phyloP scores from a whole-genome alignment of 2,888 invertebrate species.

The Diarsia brunnea region DNA sequence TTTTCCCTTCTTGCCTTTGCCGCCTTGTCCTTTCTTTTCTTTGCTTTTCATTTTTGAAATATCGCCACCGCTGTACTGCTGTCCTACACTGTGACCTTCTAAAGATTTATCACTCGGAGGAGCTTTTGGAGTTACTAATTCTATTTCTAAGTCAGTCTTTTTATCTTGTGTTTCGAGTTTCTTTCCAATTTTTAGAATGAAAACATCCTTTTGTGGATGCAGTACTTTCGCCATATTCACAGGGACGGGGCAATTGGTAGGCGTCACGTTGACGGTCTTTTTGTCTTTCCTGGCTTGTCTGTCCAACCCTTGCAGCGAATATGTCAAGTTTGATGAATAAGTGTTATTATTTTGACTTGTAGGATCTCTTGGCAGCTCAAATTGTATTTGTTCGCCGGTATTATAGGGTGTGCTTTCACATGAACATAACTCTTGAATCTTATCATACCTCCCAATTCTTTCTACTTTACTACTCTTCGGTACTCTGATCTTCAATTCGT shows the following conservation, averaged over 20 bases:
- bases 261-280: slow-evolving; percentile 83
- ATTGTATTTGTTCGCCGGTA: slow-evolving; percentile 86
- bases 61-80: slow-evolving; percentile 77
- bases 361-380: slow-evolving; percentile 81
- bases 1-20: slow-evolving; percentile 53
- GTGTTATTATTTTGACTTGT: slow-evolving; percentile 74
- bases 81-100: slow-evolving; percentile 73
- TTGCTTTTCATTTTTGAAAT: slow-evolving; percentile 66
- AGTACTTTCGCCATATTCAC: slow-evolving; percentile 83
- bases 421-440: slow-evolving; percentile 83
- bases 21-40: slow-evolving; percentile 64
- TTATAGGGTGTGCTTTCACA: slow-evolving; percentile 84
- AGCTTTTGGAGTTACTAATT: slow-evolving; percentile 85
- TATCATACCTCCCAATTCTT: slow-evolving; percentile 82
- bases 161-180: slow-evolving; percentile 87
- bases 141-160: slow-evolving; percentile 88
- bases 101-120: slow-evolving; percentile 68
- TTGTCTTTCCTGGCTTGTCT: slow-evolving; percentile 74
- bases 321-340: slow-evolving; percentile 83
- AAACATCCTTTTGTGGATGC: slow-evolving; percentile 85
- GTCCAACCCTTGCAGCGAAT: slow-evolving; percentile 79
- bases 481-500: slow-evolving; percentile 87
- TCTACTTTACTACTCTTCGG: slow-evolving; percentile 84
- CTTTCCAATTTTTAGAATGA: slow-evolving; percentile 87
- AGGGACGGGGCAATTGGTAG: slow-evolving; percentile 83